Evolutionary conservation across 2,888 invertebrate species (phyloP), one percentile per base, ranked within the genome.

Genomic region (Ectemnius cavifrons): DNA sequence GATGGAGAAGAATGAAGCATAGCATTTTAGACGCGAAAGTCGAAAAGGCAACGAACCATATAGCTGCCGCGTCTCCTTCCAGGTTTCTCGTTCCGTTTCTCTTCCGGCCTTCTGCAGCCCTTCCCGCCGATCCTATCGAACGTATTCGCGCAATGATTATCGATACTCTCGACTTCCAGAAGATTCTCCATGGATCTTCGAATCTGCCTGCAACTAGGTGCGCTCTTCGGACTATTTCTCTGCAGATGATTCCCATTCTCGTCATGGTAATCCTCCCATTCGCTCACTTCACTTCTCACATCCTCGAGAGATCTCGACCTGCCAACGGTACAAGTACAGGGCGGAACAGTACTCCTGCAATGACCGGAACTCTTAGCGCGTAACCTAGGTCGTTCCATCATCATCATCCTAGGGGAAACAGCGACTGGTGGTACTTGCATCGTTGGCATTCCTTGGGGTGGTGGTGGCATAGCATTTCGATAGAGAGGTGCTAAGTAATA

Each of bases 251-350:
- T 94, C 57, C 94, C 94, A 83, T 94, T 94, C 84, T 94, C 93
- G 73, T 94, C 94, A 75, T 93, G 93, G 78, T 93, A 90, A 57
- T 90, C 93, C 78, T 94, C 94, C 94, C 94, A 94, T 69, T 92
- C 92, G 85, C 94, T 93, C 61, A 94, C 92, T 73, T 94, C 94
- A 23, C 94, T 93, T 61, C 95, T 92, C 14, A 95, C 94, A 86
- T 95, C 95, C 85, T 95, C 95, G 90, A 95, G 92, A 2, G 95
- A 95, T 68, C 94, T 93, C 16, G 95, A 95, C 61, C 95, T 92
- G 2, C 91, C 90, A 8, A 90, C 85, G 63, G 92, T 92, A 87
- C 94, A 94, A 23, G 94, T 93, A 84, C 94, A 94, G 79, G 91
- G 92, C n/a, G 91, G 88, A 2, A 84, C 84, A 65, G 77, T 87